A percentile compares a stretch with the other conserved stretches of the same genome.
Evolutionary conservation across 2,113 vertebrate genomes (phyloP).

Genomic region (Microtus montanus): DNA sequence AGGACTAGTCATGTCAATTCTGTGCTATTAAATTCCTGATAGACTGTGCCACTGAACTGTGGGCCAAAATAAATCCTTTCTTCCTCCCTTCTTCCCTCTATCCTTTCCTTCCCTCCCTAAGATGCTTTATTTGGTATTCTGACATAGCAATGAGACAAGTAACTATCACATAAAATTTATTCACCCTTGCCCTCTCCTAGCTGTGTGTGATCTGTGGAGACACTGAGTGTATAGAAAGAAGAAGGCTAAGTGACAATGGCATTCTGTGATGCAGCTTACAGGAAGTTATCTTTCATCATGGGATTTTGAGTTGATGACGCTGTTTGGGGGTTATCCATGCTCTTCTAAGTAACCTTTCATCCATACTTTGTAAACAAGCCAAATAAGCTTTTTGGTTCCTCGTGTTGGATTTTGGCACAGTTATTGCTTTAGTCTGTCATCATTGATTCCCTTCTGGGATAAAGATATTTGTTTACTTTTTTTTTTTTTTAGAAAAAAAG

Average conservation of each 20-base stretch:
- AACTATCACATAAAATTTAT: too few relatives aligned
- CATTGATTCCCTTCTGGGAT: neutral
- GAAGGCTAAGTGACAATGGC: neutral
- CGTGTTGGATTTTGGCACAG: neutral
- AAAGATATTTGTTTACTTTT: neutral
- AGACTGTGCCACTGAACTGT: neutral
- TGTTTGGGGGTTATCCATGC: neutral
- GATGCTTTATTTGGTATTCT: neutral
- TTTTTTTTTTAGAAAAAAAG: neutral
- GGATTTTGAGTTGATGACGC: neutral
- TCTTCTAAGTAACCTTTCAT: neutral
- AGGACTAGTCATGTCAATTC: too few relatives aligned
- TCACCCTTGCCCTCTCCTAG: neutral
- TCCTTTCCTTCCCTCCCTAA: neutral
- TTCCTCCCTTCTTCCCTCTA: too few relatives aligned
- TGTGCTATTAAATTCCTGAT: too few relatives aligned
- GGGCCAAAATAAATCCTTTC: neutral
- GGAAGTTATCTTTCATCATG: neutral
- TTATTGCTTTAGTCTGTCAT: neutral
- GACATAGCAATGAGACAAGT: neutral
- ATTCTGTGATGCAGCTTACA: neutral
- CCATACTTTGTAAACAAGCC: neutral
- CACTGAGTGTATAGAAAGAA: neutral
- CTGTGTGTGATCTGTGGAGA: neutral
- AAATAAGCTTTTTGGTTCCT: neutral